Percentiles rank a stretch among this genome's conserved stretches.
Evolutionary conservation across 30 jellyfish, hydroid and myxozoan genomes (phyloP).

Genomic region (Chrysaora quinquecirrha): DNA sequence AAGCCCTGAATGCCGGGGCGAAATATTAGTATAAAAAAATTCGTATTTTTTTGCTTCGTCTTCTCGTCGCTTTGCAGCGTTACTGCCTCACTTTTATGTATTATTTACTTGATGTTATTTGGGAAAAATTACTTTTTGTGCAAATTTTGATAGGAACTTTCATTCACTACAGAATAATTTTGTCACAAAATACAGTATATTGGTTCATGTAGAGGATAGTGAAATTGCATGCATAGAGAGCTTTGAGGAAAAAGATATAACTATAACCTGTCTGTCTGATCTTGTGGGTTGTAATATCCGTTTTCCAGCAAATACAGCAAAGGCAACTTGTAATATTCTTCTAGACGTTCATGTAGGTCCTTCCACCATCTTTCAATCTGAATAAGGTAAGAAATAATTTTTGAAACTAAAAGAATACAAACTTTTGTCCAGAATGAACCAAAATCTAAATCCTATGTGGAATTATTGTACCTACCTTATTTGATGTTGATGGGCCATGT

Average conservation of each 20-base stretch:
- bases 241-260: too few species aligned
- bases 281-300: slow-evolving; percentile 8
- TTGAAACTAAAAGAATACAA: background rate
- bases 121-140: too few species aligned
- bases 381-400: background rate
- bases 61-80: too few species aligned
- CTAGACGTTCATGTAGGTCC: slow-evolving; percentile 56
- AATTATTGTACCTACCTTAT: background rate
- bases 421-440: background rate
- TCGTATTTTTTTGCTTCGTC: too few species aligned
- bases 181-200: background rate
- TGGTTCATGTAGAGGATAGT: background rate
- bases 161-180: background rate
- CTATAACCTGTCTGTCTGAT: slow-evolving; percentile 25
- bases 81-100: too few species aligned
- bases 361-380: slow-evolving; percentile 71
- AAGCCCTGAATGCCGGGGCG: too few species aligned
- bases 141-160: background rate
- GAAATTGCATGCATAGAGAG: background rate
- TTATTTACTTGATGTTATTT: too few species aligned
- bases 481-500: slow-evolving; percentile 12
- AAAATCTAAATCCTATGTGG: too few species aligned
- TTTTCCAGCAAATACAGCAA: slow-evolving; percentile 13
- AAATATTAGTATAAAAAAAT: too few species aligned
- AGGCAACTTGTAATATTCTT: slow-evolving; percentile 7